Evolutionary conservation across 1,140 invertebrate genomes (phyloP).

Genomic region (Sweltsa coloradensis): DNA sequence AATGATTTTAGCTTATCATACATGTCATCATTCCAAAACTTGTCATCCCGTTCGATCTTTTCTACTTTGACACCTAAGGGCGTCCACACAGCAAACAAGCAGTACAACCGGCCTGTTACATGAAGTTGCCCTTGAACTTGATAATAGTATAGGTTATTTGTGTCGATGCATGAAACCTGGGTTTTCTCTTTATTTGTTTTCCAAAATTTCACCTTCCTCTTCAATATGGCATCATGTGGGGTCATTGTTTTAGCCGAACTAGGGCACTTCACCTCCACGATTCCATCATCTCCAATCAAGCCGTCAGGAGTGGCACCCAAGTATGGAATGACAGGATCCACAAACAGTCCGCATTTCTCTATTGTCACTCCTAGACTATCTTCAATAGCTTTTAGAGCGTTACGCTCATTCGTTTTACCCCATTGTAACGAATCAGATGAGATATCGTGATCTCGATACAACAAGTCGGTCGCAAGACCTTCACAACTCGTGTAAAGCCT

Average conservation of each 20-base stretch:
- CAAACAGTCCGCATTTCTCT: slow-evolving; percentile 26
- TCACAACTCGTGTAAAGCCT: slow-evolving; percentile 17
- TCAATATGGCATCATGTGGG: slow-evolving; percentile 2
- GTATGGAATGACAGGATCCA: slow-evolving; percentile 22
- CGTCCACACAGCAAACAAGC: slow-evolving; percentile 21
- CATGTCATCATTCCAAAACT: too few species aligned
- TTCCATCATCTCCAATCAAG: slow-evolving; percentile 23
- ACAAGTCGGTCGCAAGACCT: slow-evolving; percentile 17
- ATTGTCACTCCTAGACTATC: slow-evolving; percentile 16
- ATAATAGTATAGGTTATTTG: slow-evolving; percentile 19
- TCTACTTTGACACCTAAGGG: slow-evolving; percentile 5
- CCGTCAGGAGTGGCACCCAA: slow-evolving; percentile 31
- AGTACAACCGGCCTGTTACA: slow-evolving; percentile 17
- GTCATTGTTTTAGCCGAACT: slow-evolving; percentile 13
- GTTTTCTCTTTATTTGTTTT: slow-evolving; percentile 7
- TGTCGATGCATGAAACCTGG: slow-evolving; percentile 13
- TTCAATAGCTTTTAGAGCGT: slow-evolving; percentile 21
- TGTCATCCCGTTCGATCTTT: slow-evolving; percentile 2
- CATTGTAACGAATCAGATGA: not conserved
- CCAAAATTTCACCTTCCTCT: slow-evolving; percentile 10
- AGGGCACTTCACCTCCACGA: slow-evolving; percentile 28
- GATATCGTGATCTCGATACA: slow-evolving; percentile 16
- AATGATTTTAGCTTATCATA: too few species aligned
- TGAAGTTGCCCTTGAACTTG: slow-evolving; percentile 21
- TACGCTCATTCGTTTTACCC: slow-evolving; percentile 17